phyloP scores from a whole-genome alignment of 2,113 vertebrate species.

The Limanda limanda region DNA sequence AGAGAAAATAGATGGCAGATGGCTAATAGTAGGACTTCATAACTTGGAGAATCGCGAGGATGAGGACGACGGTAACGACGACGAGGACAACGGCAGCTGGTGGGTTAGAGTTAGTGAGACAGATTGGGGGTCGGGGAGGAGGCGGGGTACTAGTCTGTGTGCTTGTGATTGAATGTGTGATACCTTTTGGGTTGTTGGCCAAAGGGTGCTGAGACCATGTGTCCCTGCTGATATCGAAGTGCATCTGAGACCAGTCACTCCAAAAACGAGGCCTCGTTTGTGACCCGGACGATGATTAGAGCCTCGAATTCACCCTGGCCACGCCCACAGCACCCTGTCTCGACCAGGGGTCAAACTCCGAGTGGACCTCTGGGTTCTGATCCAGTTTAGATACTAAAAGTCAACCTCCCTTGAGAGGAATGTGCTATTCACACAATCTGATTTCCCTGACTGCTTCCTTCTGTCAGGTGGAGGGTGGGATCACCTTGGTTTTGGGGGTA shows the following conservation, averaged over 20 bases:
- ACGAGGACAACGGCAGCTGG: conserved; percentile 6
- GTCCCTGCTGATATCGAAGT: conserved; percentile 90
- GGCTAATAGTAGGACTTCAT: conserved; percentile 11
- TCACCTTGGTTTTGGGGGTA: not conserved
- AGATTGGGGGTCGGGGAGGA: not conserved
- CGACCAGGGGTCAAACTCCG: conserved; percentile 77
- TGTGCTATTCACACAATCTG: not conserved
- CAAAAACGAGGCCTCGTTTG: conserved; percentile 65
- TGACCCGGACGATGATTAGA: conserved; percentile 89
- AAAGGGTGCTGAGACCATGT: conserved; percentile 82
- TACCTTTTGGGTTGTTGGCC: conserved; percentile 72
- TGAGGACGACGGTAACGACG: conserved; percentile 47
- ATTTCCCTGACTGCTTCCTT: not conserved
- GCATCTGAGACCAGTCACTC: conserved; percentile 91
- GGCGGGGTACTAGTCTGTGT: not conserved
- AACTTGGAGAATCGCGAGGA: conserved; percentile 27
- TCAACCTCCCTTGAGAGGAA: not conserved
- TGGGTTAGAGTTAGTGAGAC: conserved; percentile 7
- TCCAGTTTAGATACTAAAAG: conserved; percentile 76
- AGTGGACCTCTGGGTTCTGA: conserved; percentile 86
- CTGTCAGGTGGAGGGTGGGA: not conserved
- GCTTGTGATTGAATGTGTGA: conserved; percentile 27
- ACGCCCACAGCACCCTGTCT: conserved; percentile 80
- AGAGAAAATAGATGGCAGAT: conserved; percentile 21
- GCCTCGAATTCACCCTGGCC: conserved; percentile 82